Conservation (phyloP, 2,797 vertebrate genomes). For the Dromococcyx pavoninus region DNA sequence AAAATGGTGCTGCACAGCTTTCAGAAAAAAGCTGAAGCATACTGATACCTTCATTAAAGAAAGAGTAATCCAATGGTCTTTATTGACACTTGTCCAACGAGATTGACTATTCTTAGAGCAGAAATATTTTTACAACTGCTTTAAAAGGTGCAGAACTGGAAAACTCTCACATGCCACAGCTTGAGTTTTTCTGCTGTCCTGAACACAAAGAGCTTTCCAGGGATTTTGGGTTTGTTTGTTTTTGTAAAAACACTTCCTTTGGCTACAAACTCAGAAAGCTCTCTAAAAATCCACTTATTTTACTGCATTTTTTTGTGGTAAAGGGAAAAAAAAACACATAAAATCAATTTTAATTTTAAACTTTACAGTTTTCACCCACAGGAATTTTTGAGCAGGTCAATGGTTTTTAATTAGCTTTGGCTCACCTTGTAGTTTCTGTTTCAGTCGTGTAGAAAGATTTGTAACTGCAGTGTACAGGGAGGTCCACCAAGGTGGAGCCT, state of each 20-base stretch:
- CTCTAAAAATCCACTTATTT: neutral
- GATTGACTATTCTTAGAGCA: neutral
- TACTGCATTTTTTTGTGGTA: neutral
- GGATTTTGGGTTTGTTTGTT: fast-evolving
- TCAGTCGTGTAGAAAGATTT: neutral
- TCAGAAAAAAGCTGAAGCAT: neutral
- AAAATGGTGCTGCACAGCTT: neutral
- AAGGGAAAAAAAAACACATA: neutral
- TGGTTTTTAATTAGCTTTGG: neutral
- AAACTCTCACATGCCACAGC: neutral
- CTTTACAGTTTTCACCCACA: neutral
- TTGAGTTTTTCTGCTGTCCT: neutral
- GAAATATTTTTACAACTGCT: neutral
- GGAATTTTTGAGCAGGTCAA: neutral
- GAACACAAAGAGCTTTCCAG: neutral
- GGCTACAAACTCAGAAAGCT: neutral
- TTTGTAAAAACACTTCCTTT: neutral
- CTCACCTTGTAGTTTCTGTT: neutral
- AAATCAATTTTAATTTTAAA: neutral
- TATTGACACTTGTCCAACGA: neutral
- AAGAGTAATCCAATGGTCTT: neutral
- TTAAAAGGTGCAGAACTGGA: neutral
- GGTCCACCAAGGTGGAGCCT: neutral
- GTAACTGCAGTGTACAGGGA: neutral
- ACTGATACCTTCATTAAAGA: neutral